Evolutionary conservation across 2,797 vertebrate species (phyloP).

Genomic region (Argentina silus): DNA sequence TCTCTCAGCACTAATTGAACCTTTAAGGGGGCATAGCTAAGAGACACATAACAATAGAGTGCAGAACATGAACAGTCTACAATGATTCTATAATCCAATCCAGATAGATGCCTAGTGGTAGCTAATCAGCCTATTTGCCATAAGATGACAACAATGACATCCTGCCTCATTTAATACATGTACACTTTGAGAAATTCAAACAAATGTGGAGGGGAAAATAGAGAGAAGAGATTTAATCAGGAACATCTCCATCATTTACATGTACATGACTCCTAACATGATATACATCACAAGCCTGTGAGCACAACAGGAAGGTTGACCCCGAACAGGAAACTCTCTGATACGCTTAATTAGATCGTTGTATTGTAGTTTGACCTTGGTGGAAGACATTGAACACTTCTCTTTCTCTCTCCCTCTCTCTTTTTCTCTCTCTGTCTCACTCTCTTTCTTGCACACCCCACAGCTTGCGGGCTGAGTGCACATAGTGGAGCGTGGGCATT

Average conservation of each 20-base stretch:
- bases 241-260: slow-evolving; percentile 53
- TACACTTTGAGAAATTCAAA: slow-evolving; percentile 35
- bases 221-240: slow-evolving; percentile 42
- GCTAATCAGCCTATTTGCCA: neutral
- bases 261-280: slow-evolving; percentile 57
- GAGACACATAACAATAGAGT: neutral
- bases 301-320: slow-evolving; percentile 68
- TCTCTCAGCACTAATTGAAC: neutral
- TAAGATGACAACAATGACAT: neutral
- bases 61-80: neutral
- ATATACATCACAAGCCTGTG: slow-evolving; percentile 61
- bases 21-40: neutral
- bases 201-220: slow-evolving; percentile 23
- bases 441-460: slow-evolving; percentile 8
- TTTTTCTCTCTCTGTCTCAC: slow-evolving; percentile 16
- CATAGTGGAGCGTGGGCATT: slow-evolving; percentile 69
- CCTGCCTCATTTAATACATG: slow-evolving; percentile 16
- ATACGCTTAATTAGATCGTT: slow-evolving; percentile 76
- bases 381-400: slow-evolving; percentile 64
- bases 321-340: slow-evolving; percentile 69
- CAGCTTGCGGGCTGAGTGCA: slow-evolving; percentile 59
- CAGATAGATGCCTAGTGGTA: neutral
- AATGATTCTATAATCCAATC: neutral
- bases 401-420: slow-evolving; percentile 22
- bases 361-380: slow-evolving; percentile 79